phyloP scores from a whole-genome alignment of 2,113 vertebrate species.

The Thalassarche chlororhynchos region DNA sequence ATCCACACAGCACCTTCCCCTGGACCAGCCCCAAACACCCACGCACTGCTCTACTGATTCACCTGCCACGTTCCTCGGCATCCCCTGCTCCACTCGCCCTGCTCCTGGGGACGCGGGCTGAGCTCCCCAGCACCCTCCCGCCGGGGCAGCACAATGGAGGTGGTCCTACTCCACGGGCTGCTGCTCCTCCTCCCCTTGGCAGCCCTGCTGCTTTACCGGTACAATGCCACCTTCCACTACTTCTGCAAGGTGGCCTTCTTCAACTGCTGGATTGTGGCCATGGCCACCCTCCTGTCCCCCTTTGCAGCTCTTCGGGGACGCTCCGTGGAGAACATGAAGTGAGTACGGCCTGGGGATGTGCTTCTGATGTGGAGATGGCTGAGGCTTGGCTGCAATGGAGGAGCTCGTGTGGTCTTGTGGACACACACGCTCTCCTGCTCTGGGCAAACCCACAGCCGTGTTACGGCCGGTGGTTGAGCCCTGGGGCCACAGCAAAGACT shows the following conservation, averaged over 20 bases:
- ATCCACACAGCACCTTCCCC: background rate
- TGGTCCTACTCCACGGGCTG: background rate
- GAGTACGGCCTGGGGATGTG: background rate
- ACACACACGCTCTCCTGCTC: background rate
- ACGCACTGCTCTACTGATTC: background rate
- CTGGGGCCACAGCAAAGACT: background rate
- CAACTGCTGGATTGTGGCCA: background rate
- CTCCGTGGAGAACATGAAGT: slow-evolving; percentile 81
- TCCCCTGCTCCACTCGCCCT: background rate
- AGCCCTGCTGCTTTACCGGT: background rate
- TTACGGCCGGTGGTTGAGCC: background rate
- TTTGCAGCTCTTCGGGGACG: slow-evolving; percentile 46
- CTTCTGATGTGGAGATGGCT: background rate
- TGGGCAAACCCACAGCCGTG: rapidly evolving
- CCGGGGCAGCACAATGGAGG: rapidly evolving
- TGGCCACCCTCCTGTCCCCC: slow-evolving; percentile 35
- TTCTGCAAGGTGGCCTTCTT: slow-evolving; percentile 48
- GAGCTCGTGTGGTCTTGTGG: background rate
- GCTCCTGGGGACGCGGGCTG: background rate
- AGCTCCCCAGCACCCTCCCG: background rate
- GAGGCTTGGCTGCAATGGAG: background rate
- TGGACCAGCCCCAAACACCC: slow-evolving; percentile 6
- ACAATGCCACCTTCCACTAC: background rate
- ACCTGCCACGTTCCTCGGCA: background rate
- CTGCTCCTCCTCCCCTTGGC: slow-evolving; percentile 1